These are phyloP conservation scores for Chelonus formosanus DNA, from an alignment of 2,888 invertebrate species.

Conservation along the genomic window DNA sequence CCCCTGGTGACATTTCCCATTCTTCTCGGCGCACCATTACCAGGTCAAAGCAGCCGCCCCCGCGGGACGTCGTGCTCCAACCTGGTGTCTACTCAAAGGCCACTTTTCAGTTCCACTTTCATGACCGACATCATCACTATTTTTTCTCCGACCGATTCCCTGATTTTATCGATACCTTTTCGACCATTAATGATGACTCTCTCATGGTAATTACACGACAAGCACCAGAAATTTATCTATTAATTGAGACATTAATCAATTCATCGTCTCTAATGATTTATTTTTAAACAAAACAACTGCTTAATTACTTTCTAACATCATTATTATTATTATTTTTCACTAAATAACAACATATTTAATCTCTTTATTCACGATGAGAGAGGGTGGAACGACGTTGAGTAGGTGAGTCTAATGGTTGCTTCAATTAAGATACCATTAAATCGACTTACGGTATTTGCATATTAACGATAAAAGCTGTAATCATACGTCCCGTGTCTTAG, in stretches of 20 bases:
- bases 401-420: constrained; percentile 56
- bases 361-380: constrained; percentile 16
- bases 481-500: constrained; percentile 48
- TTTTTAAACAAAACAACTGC: constrained; percentile 1
- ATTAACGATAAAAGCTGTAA: constrained; percentile 59
- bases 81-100: constrained; percentile 38
- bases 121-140: constrained; percentile 33
- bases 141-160: constrained; percentile 16
- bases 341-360: constrained; percentile 8
- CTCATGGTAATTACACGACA: too few species aligned
- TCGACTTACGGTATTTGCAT: constrained; percentile 53
- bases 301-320: background rate
- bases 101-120: constrained; percentile 51
- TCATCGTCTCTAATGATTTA: background rate
- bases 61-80: constrained; percentile 56
- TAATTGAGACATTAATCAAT: background rate
- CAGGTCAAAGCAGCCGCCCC: constrained; percentile 62
- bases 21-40: constrained; percentile 64
- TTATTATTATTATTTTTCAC: too few species aligned
- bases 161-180: constrained; percentile 15
- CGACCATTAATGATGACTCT: background rate
- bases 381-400: constrained; percentile 33
- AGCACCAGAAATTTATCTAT: background rate
- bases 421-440: constrained; percentile 61
- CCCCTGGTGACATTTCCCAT: constrained; percentile 65